Percentiles rank a stretch among this genome's conserved stretches.
Evolutionary conservation across 1,140 invertebrate genomes (phyloP).

Genomic region (Trachelipus rathkii): DNA sequence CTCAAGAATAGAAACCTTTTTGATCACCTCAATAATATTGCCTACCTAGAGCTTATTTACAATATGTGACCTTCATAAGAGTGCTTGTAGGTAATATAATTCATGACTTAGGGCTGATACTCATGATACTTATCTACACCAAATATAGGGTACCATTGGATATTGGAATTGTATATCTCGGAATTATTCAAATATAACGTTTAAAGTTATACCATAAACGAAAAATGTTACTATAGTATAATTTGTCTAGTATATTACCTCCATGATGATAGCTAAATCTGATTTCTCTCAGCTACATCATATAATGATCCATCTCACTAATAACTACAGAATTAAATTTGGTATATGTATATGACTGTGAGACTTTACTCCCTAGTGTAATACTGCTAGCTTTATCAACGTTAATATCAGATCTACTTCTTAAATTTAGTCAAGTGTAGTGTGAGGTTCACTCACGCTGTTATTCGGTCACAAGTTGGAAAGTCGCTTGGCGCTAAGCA

Average conservation of each 20-base stretch:
- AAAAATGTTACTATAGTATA: constrained; percentile 9
- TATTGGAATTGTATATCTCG: too few relatives aligned
- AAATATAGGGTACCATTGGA: too few relatives aligned
- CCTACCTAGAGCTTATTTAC: too few relatives aligned
- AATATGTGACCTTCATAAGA: too few relatives aligned
- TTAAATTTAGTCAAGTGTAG: constrained; percentile 20
- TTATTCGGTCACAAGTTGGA: constrained; percentile 30
- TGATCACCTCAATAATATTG: too few relatives aligned
- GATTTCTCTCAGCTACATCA: constrained; percentile 25
- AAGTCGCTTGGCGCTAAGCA: constrained; percentile 22
- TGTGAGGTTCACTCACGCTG: constrained; percentile 22
- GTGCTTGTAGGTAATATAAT: too few relatives aligned
- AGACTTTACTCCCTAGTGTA: constrained; percentile 26
- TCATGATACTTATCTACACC: too few relatives aligned
- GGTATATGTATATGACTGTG: too few relatives aligned
- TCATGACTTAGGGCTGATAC: too few relatives aligned
- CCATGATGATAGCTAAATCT: constrained; percentile 18
- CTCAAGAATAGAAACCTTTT: too few relatives aligned
- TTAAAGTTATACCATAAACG: constrained; percentile 20
- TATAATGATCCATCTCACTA: constrained; percentile 31
- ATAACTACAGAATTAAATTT: constrained; percentile 21
- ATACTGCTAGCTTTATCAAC: constrained; percentile 11
- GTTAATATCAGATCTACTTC: constrained; percentile 8
- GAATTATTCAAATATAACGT: too few relatives aligned
- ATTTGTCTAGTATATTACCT: constrained; percentile 9